Evolutionary conservation across 2,888 invertebrate genomes (phyloP).

Genomic region (Eupithecia subfuscata): DNA sequence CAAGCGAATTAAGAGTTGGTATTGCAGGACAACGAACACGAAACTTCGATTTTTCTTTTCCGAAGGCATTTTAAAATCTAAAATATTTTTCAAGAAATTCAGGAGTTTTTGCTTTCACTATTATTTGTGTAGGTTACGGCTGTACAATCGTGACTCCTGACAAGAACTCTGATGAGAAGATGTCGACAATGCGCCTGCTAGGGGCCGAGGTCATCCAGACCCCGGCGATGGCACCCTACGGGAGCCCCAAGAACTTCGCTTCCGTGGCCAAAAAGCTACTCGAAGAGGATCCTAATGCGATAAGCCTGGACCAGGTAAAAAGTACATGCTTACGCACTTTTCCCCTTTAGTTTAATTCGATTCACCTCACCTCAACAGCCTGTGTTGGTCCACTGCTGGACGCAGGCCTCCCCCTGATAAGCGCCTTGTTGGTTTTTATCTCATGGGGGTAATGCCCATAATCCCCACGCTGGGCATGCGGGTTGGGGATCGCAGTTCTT

Average conservation of each 20-base stretch:
- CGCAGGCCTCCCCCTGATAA: too few relatives aligned
- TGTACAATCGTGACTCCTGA: constrained; percentile 98
- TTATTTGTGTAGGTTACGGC: constrained; percentile 86
- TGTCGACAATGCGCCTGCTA: constrained; percentile 91
- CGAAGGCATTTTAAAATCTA: too few relatives aligned
- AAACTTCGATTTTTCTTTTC: too few relatives aligned
- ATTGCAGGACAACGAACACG: too few relatives aligned
- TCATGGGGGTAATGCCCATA: too few relatives aligned
- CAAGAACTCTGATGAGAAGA: constrained; percentile 98
- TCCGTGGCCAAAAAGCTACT: constrained; percentile 91
- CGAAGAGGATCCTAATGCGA: constrained; percentile 87
- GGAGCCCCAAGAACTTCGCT: constrained; percentile 90
- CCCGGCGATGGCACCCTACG: constrained; percentile 66
- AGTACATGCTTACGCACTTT: background rate
- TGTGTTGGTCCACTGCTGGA: too few relatives aligned
- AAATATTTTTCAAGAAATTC: background rate
- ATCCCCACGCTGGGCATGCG: too few relatives aligned
- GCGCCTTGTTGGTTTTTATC: too few relatives aligned
- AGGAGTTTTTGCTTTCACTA: background rate
- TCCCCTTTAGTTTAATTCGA: too few relatives aligned
- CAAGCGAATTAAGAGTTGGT: too few relatives aligned
- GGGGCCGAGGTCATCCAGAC: constrained; percentile 97
- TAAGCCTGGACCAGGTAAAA: constrained; percentile 93
- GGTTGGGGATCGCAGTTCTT: too few relatives aligned
- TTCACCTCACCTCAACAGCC: too few relatives aligned